phyloP scores from a whole-genome alignment of 2,797 vertebrate genomes.

The Sparus aurata region DNA sequence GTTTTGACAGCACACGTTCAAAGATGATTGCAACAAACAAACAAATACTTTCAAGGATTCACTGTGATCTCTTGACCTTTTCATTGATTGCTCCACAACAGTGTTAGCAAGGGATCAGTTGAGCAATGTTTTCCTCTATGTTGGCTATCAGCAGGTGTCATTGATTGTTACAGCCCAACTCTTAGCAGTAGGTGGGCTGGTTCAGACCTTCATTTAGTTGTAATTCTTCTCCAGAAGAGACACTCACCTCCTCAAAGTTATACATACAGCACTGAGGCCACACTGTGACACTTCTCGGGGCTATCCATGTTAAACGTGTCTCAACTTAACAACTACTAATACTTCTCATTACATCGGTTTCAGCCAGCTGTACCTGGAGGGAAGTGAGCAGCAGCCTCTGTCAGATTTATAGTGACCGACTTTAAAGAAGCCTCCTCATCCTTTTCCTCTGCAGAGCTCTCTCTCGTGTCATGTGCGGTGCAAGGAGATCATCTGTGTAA shows the following conservation, averaged over 20 bases:
- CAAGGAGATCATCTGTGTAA: neutral
- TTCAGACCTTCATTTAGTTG: neutral
- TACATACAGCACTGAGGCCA: neutral
- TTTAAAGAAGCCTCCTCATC: conserved; percentile 6
- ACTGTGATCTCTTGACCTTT: neutral
- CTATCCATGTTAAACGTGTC: neutral
- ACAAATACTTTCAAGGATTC: neutral
- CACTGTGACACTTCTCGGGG: neutral
- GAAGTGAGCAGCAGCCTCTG: conserved; percentile 9
- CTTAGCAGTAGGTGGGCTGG: neutral
- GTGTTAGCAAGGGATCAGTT: neutral
- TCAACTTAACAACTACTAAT: neutral
- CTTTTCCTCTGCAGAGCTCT: conserved; percentile 7
- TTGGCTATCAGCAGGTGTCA: conserved; percentile 8
- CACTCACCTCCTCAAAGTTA: neutral
- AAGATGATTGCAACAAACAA: neutral
- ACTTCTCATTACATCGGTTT: neutral
- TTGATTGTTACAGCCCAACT: neutral
- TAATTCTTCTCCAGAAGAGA: conserved; percentile 11
- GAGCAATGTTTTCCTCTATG: neutral
- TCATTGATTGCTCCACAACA: neutral
- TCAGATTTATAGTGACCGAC: neutral
- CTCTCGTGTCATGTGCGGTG: neutral
- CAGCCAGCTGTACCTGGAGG: conserved; percentile 12
- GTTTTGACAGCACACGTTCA: neutral